Conservation (phyloP, 1,140 invertebrate species). For the Helicorthomorpha holstii region DNA sequence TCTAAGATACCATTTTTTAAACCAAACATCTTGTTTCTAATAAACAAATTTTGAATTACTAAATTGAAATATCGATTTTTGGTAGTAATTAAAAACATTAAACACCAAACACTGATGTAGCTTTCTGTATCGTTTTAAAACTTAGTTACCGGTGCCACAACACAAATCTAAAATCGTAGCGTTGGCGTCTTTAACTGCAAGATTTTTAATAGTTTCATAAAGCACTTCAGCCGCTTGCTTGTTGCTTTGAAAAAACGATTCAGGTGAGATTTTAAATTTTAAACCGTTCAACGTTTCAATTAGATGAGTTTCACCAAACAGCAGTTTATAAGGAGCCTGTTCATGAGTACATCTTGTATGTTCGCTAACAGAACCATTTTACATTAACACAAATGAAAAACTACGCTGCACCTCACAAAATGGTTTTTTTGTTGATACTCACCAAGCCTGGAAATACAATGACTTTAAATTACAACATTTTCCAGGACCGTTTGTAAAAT, state of each 20-base stretch:
- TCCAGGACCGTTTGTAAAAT: slow-evolving; percentile 16
- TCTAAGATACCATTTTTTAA: no score
- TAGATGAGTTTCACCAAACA: slow-evolving; percentile 21
- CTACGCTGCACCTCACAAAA: neutral
- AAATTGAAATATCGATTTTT: neutral
- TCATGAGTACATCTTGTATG: slow-evolving; percentile 21
- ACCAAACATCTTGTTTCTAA: no score
- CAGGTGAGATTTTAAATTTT: slow-evolving; percentile 78
- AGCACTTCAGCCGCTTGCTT: slow-evolving; percentile 68
- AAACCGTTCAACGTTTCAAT: slow-evolving; percentile 56
- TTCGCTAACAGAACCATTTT: slow-evolving; percentile 16
- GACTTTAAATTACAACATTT: slow-evolving; percentile 12
- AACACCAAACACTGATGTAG: slow-evolving; percentile 76
- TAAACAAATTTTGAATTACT: slow-evolving; percentile 7
- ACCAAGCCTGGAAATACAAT: slow-evolving; percentile 24
- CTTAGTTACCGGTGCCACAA: slow-evolving; percentile 69
- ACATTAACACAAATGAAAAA: neutral
- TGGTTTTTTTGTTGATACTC: neutral
- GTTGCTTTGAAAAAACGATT: slow-evolving; percentile 86
- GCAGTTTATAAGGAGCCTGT: slow-evolving; percentile 21
- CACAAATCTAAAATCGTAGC: slow-evolving; percentile 82
- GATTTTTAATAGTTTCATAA: slow-evolving; percentile 62
- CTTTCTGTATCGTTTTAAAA: no score
- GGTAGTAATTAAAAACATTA: slow-evolving; percentile 21
- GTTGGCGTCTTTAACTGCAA: slow-evolving; percentile 38